A percentile compares a stretch with the other conserved stretches of the same genome.
phyloP scores from a whole-genome alignment of 2,797 vertebrate species.

The Limnodromus scolopaceus region DNA sequence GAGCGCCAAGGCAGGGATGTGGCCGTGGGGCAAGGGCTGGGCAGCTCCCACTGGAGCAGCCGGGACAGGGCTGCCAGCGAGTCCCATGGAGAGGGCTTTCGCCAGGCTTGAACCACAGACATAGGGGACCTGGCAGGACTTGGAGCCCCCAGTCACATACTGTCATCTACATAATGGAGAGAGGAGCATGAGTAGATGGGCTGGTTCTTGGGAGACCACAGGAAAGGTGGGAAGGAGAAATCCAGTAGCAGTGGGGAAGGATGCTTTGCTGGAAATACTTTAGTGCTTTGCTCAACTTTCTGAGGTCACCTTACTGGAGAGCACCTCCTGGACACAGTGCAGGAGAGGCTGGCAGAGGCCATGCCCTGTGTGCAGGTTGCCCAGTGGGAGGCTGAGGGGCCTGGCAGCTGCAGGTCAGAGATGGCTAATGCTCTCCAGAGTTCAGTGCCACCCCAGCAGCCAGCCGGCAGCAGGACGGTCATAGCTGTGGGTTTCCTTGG shows the following conservation, averaged over 20 bases:
- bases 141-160: fast-evolving
- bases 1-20: neutral
- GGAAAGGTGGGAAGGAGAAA: neutral
- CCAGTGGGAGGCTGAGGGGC: too few species aligned
- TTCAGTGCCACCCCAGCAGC: neutral
- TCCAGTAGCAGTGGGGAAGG: neutral
- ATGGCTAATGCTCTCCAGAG: neutral
- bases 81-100: fast-evolving
- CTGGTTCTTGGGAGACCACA: neutral
- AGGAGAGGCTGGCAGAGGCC: neutral
- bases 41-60: neutral
- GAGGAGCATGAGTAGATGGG: neutral
- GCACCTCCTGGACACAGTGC: too few species aligned
- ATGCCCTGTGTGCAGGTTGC: neutral
- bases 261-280: neutral
- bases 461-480: neutral
- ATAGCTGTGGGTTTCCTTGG: fast-evolving
- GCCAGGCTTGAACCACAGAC: neutral
- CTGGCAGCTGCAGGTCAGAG: too few species aligned
- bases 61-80: neutral
- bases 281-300: neutral
- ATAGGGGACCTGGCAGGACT: neutral
- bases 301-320: fast-evolving
- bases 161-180: fast-evolving
- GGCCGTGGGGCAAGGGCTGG: neutral